Evolutionary conservation across 2,113 vertebrate species (phyloP), one percentile per base, ranked within the genome.

Genomic region (Anas platyrhynchos): DNA sequence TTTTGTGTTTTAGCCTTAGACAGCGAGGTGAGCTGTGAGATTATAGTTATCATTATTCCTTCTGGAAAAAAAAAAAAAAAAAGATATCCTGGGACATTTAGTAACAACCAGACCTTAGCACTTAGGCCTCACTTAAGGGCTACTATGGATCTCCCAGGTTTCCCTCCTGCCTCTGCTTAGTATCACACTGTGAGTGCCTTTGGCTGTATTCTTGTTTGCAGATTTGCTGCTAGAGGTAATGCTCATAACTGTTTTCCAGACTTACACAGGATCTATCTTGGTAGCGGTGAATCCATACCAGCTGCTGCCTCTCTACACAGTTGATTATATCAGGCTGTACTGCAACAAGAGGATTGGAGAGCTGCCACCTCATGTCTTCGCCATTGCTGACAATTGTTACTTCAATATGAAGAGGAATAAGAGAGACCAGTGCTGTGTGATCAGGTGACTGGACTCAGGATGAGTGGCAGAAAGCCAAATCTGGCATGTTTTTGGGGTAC

Each of bases 211-310:
- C 34, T 66, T 88, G 32, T 78, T 41, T 74, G 52, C 55, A 25
- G 22, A 18, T 68, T 87, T 67, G 20, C 50, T 92, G 48, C n/a
- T 48, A 59, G 22, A 29, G 2, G 43, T 89, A 92, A 91, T 2
- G 5, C 48, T 91, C 80, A 6, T 68, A 82, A 56, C 74, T 89
- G 31, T 96, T 87, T 65, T 97, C 62, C 95, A 99, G 99, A 99
- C 99, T 3, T 99, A 99, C 97, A 99, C 98, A 25, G 99, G 99
- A 80, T 99, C 99, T 80, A 99, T 99, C 98, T 98, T 99, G 97
- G 99, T 99, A 69, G 99, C 99, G 2, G 98, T 99, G 96, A 99
- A 99, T 97, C 99, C 99, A 0, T 99, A 99, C 98, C 98, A 99
- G 98, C 95, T 98, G 95, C 97, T 99, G 94, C 99, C 99, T 7